Percentiles rank a stretch among this genome's conserved stretches.
Evolutionary conservation across 2,888 invertebrate genomes (phyloP).

Genomic region (Synanthedon tipuliformis): DNA sequence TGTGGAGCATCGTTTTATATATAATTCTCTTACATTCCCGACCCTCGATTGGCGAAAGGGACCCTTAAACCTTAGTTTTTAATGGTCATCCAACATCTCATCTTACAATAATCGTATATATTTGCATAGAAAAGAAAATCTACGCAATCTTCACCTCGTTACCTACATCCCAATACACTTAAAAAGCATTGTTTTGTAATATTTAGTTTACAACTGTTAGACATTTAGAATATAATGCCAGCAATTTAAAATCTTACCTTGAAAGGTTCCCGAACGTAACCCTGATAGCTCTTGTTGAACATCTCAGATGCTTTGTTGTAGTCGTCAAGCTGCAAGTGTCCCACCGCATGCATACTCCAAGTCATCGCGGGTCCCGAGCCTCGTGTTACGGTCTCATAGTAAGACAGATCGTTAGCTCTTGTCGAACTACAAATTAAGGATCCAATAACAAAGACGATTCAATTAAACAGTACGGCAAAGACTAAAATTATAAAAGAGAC

Average conservation of each 20-base stretch:
- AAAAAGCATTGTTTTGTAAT: not conserved
- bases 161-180: not conserved
- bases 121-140: no score
- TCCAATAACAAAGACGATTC: no score
- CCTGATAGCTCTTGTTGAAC: constrained; percentile 63
- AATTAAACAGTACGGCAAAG: no score
- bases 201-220: not conserved
- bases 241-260: constrained; percentile 39
- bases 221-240: not conserved
- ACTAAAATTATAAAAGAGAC: no score
- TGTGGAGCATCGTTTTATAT: no score
- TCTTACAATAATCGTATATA: no score
- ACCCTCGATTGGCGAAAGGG: no score
- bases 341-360: constrained; percentile 73
- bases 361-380: constrained; percentile 72
- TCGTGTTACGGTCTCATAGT: constrained; percentile 69
- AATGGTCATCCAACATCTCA: no score
- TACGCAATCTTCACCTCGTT: no score
- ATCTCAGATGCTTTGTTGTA: constrained; percentile 41
- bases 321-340: constrained; percentile 56
- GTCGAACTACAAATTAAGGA: constrained; percentile 35
- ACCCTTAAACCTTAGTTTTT: no score
- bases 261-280: constrained; percentile 70
- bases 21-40: no score
- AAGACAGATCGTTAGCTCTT: constrained; percentile 61